Conservation (phyloP, 2,888 invertebrate species). For the Phoenoteleia sp. region DNA sequence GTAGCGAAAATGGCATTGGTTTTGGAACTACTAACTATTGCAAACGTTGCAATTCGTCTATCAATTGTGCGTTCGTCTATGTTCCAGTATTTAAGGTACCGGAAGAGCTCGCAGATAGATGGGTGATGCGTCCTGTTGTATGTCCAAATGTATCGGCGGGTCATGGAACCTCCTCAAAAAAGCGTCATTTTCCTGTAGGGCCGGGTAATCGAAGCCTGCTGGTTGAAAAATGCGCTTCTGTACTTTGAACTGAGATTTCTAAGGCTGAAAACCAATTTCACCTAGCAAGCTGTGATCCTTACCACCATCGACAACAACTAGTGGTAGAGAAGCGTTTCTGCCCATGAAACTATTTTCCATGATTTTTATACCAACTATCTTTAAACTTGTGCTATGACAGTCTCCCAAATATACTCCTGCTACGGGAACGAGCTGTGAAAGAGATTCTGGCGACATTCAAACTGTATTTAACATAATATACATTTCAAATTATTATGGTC, state of each 20-base stretch:
- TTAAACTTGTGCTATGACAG: neutral
- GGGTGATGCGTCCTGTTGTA: neutral
- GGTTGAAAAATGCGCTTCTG: neutral
- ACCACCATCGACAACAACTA: constrained; percentile 17
- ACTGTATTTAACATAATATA: too few species aligned
- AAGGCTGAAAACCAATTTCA: constrained; percentile 22
- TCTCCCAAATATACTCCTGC: neutral
- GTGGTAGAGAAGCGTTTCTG: neutral
- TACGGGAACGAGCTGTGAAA: too few species aligned
- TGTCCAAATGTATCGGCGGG: neutral
- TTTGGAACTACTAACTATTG: neutral
- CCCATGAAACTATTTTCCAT: neutral
- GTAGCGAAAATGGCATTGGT: constrained; percentile 4
- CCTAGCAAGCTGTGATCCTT: neutral
- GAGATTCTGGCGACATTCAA: too few species aligned
- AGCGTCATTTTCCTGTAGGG: neutral
- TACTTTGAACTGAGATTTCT: neutral
- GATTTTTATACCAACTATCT: neutral
- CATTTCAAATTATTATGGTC: too few species aligned
- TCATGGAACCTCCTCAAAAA: neutral
- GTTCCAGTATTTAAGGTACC: constrained; percentile 12
- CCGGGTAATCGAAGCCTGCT: too few species aligned
- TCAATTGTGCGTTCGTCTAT: too few species aligned
- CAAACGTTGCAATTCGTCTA: neutral
- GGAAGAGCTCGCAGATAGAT: neutral